These are phyloP conservation scores for Drosophila limbata DNA, from an alignment of 2,888 invertebrate species.

Conservation along the genomic window DNA sequence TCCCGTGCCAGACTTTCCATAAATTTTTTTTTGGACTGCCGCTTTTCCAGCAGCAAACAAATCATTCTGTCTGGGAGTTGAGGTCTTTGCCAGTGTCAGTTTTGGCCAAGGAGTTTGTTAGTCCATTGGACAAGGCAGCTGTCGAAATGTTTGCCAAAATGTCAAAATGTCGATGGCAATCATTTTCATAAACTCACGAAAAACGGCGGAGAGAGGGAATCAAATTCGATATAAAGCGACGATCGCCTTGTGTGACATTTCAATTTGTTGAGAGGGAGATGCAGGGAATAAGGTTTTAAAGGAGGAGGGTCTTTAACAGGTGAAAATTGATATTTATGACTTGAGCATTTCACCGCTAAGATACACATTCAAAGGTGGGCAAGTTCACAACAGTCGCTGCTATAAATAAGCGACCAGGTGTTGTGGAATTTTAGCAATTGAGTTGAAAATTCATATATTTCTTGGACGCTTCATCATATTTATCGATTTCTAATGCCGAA, in stretches of 20 bases:
- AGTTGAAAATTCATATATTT: constrained; percentile 5
- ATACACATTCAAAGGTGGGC: not conserved
- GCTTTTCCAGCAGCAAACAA: constrained; percentile 24
- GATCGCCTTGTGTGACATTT: constrained; percentile 65
- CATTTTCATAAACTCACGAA: constrained; percentile 42
- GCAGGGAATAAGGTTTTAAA: not conserved
- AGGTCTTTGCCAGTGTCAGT: constrained; percentile 44
- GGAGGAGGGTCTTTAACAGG: constrained; percentile 43
- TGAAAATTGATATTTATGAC: constrained; percentile 72
- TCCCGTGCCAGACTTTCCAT: constrained; percentile 30
- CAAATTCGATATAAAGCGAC: constrained; percentile 24
- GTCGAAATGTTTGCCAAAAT: constrained; percentile 42
- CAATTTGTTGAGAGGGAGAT: constrained; percentile 50
- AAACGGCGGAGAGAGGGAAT: not conserved
- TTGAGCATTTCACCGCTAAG: constrained; percentile 14
- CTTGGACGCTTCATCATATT: constrained; percentile 59
- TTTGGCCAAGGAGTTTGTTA: constrained; percentile 33
- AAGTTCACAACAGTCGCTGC: constrained; percentile 42
- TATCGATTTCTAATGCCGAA: constrained; percentile 74
- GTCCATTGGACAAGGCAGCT: constrained; percentile 27
- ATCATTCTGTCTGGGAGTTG: constrained; percentile 54
- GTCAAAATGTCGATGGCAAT: constrained; percentile 57
- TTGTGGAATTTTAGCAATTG: constrained; percentile 9
- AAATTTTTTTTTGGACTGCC: constrained; percentile 20
- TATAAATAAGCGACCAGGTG: constrained; percentile 52